Conservation (phyloP, 2,888 invertebrate species). For the Euzophera pinguis region DNA sequence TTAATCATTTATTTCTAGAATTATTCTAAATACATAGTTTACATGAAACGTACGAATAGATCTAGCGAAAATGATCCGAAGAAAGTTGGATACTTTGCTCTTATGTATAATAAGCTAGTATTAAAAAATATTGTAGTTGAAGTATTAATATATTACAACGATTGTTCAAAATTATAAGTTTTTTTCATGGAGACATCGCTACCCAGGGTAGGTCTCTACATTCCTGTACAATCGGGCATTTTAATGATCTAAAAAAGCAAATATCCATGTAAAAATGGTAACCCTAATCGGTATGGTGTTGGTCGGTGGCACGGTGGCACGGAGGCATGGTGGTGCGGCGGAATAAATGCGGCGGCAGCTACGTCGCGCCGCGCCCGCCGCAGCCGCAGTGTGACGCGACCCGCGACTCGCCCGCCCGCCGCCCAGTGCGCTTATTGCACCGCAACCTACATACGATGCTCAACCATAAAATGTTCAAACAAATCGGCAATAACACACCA, state of each 20-base stretch:
- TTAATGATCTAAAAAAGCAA: constrained; percentile 6
- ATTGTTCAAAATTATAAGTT: too few relatives aligned
- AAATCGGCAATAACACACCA: constrained; percentile 30
- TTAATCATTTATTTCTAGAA: too few relatives aligned
- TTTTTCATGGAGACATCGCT: too few relatives aligned
- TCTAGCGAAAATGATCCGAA: too few relatives aligned
- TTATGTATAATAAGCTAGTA: too few relatives aligned
- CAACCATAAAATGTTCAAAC: constrained; percentile 37
- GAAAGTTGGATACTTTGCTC: too few relatives aligned
- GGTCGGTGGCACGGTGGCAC: constrained; percentile 22
- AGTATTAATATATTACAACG: too few relatives aligned
- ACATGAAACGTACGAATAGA: too few relatives aligned
- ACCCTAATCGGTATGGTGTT: constrained; percentile 14
- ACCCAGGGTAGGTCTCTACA: too few relatives aligned
- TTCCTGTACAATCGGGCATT: background rate
- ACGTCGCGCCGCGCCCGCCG: constrained; percentile 35
- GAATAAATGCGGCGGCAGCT: constrained; percentile 29
- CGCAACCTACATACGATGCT: constrained; percentile 35
- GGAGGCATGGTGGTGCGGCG: constrained; percentile 26
- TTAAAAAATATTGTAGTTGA: too few relatives aligned
- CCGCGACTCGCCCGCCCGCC: constrained; percentile 58
- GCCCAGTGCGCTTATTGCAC: constrained; percentile 34
- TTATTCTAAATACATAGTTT: too few relatives aligned
- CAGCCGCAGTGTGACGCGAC: constrained; percentile 73
- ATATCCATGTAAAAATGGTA: constrained; percentile 1